Percentiles rank a stretch among this genome's conserved stretches.
phyloP scores from a whole-genome alignment of 2,797 vertebrate species.

The Tachyglossus aculeatus region DNA sequence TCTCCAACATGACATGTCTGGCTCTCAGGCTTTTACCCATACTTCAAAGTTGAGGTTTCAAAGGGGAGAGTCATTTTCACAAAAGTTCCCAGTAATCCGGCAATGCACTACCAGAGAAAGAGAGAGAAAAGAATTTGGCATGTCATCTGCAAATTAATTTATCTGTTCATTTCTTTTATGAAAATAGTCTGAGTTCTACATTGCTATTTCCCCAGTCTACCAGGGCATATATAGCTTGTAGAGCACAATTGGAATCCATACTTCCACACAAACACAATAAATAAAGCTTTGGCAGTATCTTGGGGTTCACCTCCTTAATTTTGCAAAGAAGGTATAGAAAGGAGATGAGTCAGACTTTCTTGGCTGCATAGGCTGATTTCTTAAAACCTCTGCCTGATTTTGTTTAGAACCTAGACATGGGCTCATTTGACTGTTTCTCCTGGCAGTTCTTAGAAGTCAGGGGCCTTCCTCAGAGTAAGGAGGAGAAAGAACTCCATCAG shows the following conservation, averaged over 20 bases:
- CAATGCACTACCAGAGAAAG: conserved; percentile 60
- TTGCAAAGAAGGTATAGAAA: too few relatives aligned
- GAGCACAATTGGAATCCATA: conserved; percentile 46
- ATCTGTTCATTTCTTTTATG: conserved; percentile 67
- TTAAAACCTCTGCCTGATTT: too few relatives aligned
- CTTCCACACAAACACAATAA: too few relatives aligned
- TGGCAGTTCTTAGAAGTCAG: too few relatives aligned
- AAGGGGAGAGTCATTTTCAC: conserved; percentile 64
- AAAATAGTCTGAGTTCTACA: conserved; percentile 61
- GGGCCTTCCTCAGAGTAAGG: too few relatives aligned
- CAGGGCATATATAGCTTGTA: conserved; percentile 59
- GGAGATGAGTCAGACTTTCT: too few relatives aligned
- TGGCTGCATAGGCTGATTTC: too few relatives aligned
- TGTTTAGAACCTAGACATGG: too few relatives aligned
- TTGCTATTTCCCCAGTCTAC: conserved; percentile 54
- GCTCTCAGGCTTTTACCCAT: conserved; percentile 25
- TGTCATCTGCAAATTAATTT: conserved; percentile 69
- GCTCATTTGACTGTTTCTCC: too few relatives aligned
- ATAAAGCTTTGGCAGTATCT: too few relatives aligned
- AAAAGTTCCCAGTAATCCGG: conserved; percentile 61
- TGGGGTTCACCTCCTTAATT: too few relatives aligned
- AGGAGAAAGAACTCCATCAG: too few relatives aligned
- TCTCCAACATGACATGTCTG: conserved; percentile 28
- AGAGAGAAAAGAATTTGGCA: conserved; percentile 64
- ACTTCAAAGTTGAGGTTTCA: conserved; percentile 16